phyloP scores from a whole-genome alignment of 2,113 vertebrate species.

The Heterotilapia buettikoferi region DNA sequence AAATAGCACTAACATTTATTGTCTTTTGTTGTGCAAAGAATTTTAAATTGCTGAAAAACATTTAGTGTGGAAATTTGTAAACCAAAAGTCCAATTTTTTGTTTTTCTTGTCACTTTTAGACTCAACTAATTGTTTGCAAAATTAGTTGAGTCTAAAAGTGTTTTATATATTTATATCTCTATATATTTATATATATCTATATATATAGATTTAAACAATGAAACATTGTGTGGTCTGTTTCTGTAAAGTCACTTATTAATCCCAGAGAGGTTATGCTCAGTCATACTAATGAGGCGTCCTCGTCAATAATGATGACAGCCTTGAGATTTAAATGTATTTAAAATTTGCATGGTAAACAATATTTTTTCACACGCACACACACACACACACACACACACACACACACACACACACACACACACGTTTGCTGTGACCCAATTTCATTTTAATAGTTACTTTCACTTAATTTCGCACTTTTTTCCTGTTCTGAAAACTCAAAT shows the following conservation, averaged over 20 bases:
- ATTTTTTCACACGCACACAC: neutral
- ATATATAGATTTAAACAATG: neutral
- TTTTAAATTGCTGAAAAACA: neutral
- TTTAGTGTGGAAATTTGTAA: neutral
- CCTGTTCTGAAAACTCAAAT: neutral
- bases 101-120: neutral
- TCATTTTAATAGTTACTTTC: neutral
- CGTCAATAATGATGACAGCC: conserved; percentile 39
- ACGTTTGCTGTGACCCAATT: neutral
- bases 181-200: neutral
- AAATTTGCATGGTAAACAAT: neutral
- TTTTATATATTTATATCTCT: neutral
- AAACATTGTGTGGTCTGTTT: neutral
- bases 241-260: conserved; percentile 10
- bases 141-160: neutral
- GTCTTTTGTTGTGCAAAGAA: fast-evolving
- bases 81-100: neutral
- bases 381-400: too few relatives aligned
- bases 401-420: neutral
- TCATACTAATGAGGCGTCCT: conserved; percentile 69
- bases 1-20: fast-evolving
- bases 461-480: neutral
- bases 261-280: neutral
- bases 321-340: neutral
- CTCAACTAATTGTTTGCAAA: neutral